Evolutionary conservation across 1,140 invertebrate genomes (phyloP).

Genomic region (Nebria ingens): DNA sequence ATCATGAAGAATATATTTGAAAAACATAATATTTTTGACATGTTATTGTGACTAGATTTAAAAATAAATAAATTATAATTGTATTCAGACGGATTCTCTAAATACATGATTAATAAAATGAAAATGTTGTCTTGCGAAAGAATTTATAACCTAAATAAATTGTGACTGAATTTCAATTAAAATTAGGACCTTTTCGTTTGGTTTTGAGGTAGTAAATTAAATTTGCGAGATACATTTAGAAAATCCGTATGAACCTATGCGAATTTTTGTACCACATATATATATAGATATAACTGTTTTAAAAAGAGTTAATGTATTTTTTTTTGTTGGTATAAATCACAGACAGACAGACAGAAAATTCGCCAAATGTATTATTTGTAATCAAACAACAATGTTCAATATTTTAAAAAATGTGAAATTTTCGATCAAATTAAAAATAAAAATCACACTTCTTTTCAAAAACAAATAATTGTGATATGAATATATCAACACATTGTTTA

Average conservation of each 20-base stretch:
- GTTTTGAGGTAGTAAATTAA: no score
- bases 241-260: no score
- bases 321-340: neutral
- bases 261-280: constrained; percentile 7
- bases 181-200: no score
- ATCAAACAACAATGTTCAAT: no score
- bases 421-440: constrained; percentile 23
- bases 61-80: no score
- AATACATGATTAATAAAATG: no score
- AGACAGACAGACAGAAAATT: constrained; percentile 5
- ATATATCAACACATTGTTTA: constrained; percentile 33
- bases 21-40: constrained; percentile 6
- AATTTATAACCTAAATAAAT: no score
- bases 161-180: no score
- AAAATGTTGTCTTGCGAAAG: no score
- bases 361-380: neutral
- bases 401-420: constrained; percentile 16
- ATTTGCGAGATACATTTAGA: no score
- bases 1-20: constrained; percentile 7
- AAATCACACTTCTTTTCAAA: constrained; percentile 34
- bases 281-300: neutral
- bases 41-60: constrained; percentile 7
- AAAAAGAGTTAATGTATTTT: neutral
- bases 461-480: constrained; percentile 29
- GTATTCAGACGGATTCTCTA: no score